A percentile compares a stretch with the other conserved stretches of the same genome.
Evolutionary conservation across 2,113 vertebrate genomes (phyloP).

Genomic region (Leptocoma aspasia): DNA sequence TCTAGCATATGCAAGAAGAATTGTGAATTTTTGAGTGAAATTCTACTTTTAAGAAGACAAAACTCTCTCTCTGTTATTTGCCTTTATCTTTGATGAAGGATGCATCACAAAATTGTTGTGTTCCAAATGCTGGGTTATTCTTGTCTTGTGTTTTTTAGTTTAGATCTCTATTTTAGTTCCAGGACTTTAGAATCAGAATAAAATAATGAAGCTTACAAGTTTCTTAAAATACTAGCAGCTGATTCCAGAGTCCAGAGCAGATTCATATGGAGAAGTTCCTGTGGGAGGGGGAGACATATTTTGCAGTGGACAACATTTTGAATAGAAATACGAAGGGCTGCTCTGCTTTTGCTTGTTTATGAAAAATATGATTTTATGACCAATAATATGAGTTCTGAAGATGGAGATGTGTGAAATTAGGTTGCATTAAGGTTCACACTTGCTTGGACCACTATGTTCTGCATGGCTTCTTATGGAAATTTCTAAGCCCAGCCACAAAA

Average conservation of each 20-base stretch:
- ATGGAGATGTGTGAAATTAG: background rate
- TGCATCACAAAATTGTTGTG: background rate
- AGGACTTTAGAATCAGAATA: background rate
- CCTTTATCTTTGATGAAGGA: background rate
- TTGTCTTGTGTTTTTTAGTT: background rate
- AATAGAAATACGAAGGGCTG: background rate
- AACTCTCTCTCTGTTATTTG: background rate
- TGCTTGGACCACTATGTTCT: background rate
- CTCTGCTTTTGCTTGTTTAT: background rate
- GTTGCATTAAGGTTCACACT: background rate
- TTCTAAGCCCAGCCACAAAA: background rate
- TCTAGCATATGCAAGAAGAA: background rate
- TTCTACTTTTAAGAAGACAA: background rate
- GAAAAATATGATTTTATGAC: background rate
- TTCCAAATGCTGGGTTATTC: background rate
- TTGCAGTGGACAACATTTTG: background rate
- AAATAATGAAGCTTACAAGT: background rate
- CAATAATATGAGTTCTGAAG: background rate
- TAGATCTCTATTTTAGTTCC: background rate
- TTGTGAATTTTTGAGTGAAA: background rate
- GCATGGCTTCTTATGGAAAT: background rate
- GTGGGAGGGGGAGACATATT: background rate
- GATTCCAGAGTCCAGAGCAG: background rate
- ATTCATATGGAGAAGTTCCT: background rate
- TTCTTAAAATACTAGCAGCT: background rate